Evolutionary conservation across 2,113 vertebrate genomes (phyloP), one percentile per base, ranked within the genome.

Genomic region (Turnix velox): DNA sequence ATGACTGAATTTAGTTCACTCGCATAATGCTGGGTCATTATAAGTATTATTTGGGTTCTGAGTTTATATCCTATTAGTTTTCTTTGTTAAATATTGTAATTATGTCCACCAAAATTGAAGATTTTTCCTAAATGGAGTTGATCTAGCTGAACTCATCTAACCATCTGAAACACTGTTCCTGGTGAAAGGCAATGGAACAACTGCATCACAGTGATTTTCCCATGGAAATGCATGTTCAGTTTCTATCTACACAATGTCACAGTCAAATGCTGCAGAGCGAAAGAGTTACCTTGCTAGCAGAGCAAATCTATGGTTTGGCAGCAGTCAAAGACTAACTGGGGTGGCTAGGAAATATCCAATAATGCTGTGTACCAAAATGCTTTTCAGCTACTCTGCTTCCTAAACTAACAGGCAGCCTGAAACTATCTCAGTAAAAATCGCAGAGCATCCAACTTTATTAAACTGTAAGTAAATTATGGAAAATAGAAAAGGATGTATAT

Each of bases 81-180:
- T 66, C 33, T 17, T 37, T 88, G 35, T 55, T 73, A 49, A 79
- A 80, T 33, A 39, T 25, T 55, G 48, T 19, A 62, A 27, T 82
- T 86, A 65, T 11, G 8, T 45, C 71, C 46, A 71, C n/a, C 39
- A 65, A 84, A 69, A 17, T 5, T 30, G n/a, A 43, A 45, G 2
- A 18, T 16, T 48, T 81, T 79, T 86, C 61, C 35, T 71, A 14
- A 86, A 74, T 14, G 17, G 17, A 5, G 51, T 77, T 87, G 71
- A 63, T 74, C 19, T 74, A 63, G 7, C 15, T n/a, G 40, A 84
- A 65, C 9, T 4, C 1, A 7, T 73, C 9, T 0, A 0, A 23
- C 25, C 35, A 15, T 18, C 45, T 77, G 30, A 83, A 92, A 49
- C 22, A 52, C 13, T 9, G 35, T 24, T 19, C 7, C 6, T n/a